A percentile compares a stretch with the other conserved stretches of the same genome.
Evolutionary conservation across 2,888 invertebrate species (phyloP).

Genomic region (Tetheella fluctuosa): DNA sequence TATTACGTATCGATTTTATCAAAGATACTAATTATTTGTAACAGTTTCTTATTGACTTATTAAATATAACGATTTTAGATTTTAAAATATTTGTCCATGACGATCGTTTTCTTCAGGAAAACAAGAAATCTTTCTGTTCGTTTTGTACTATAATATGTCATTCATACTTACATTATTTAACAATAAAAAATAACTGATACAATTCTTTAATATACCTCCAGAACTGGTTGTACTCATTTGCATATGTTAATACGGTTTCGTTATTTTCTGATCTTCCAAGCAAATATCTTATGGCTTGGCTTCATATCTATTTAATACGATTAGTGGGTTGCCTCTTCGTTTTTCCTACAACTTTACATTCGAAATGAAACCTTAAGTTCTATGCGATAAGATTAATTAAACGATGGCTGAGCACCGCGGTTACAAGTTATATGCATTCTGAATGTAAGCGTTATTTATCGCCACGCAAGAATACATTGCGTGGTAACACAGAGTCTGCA

Average conservation of each 20-base stretch:
- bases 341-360: neutral
- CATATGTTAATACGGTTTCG: slow-evolving; percentile 46
- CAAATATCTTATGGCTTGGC: slow-evolving; percentile 22
- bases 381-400: neutral
- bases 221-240: slow-evolving; percentile 35
- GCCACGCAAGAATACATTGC: neutral
- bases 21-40: neutral
- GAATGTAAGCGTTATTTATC: slow-evolving; percentile 4
- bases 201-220: slow-evolving; percentile 26
- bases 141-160: neutral
- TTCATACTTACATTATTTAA: neutral
- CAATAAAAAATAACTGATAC: slow-evolving; percentile 6
- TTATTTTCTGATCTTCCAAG: slow-evolving; percentile 29
- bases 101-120: too few species aligned
- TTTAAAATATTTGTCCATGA: neutral
- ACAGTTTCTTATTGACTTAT: too few species aligned
- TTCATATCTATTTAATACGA: slow-evolving; percentile 38
- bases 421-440: neutral
- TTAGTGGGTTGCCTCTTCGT: slow-evolving; percentile 28
- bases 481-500: neutral
- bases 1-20: neutral
- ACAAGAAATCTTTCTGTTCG: too few species aligned
- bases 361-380: neutral
- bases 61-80: too few species aligned
- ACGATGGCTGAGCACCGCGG: neutral